These are phyloP conservation scores for Sebastes schlegelii DNA, from an alignment of 2,113 vertebrate genomes.

Conservation along the genomic window DNA sequence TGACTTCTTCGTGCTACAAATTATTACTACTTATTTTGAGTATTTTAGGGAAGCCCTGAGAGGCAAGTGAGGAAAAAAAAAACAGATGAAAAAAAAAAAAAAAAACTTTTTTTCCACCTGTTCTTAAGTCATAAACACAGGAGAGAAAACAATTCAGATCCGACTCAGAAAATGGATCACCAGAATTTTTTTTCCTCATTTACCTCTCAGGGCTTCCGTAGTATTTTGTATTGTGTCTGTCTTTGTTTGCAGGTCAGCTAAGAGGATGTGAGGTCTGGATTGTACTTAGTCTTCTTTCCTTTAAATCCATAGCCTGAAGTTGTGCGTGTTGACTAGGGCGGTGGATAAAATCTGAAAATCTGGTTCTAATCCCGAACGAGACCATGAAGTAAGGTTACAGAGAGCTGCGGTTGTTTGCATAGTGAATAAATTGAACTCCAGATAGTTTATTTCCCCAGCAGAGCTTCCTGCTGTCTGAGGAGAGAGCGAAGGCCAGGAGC, in stretches of 20 bases:
- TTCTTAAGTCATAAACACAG: neutral
- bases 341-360: conserved; percentile 40
- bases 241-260: neutral
- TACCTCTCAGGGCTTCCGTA: neutral
- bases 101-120: neutral
- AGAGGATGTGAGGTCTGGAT: neutral
- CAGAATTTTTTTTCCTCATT: neutral
- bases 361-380: conserved; percentile 46
- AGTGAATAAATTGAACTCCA: conserved; percentile 46
- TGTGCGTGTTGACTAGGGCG: neutral
- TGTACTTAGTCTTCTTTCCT: neutral
- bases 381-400: conserved; percentile 26
- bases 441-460: conserved; percentile 72
- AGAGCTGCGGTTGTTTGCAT: conserved; percentile 52
- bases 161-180: neutral
- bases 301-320: neutral
- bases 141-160: neutral
- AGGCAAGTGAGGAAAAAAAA: neutral
- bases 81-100: neutral
- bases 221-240: neutral
- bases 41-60: neutral
- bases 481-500: conserved; percentile 40
- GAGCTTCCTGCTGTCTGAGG: conserved; percentile 57
- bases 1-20: neutral
- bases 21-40: neutral